Evolutionary conservation across 2,888 invertebrate species (phyloP).

Genomic region (Escarpia spicata): DNA sequence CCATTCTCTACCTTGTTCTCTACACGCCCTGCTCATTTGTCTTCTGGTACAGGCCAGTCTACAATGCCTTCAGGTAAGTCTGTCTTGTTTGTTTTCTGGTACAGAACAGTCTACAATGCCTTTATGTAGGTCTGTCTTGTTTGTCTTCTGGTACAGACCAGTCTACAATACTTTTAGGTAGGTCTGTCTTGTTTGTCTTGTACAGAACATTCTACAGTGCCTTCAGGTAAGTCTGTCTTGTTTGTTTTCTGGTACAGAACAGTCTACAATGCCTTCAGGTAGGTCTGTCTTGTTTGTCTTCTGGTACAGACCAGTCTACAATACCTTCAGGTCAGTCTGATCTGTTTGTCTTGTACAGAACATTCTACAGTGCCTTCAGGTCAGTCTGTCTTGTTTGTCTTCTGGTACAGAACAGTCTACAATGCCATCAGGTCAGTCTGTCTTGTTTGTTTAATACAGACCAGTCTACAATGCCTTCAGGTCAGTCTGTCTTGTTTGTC

Average conservation of each 20-base stretch:
- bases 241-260: slow-evolving; percentile 87
- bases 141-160: slow-evolving; percentile 87
- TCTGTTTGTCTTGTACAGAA: slow-evolving; percentile 84
- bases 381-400: slow-evolving; percentile 49
- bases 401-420: too few species aligned
- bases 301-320: too few species aligned
- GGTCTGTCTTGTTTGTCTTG: slow-evolving; percentile 20
- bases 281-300: slow-evolving; percentile 24
- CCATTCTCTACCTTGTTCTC: slow-evolving; percentile 86
- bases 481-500: too few species aligned
- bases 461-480: too few species aligned
- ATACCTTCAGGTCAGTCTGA: too few species aligned
- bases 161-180: slow-evolving; percentile 96
- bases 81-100: background rate
- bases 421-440: too few species aligned
- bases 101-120: too few species aligned
- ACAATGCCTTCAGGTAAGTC: slow-evolving; percentile 89
- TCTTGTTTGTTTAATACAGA: too few species aligned
- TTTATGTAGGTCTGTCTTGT: too few species aligned
- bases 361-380: slow-evolving; percentile 97
- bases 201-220: too few species aligned
- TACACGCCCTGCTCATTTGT: slow-evolving; percentile 97
- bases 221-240: too few species aligned
- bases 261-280: slow-evolving; percentile 96
- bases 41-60: slow-evolving; percentile 99